Conservation (phyloP, 2,113 vertebrate species). For the Petrocephalus zakoni region DNA sequence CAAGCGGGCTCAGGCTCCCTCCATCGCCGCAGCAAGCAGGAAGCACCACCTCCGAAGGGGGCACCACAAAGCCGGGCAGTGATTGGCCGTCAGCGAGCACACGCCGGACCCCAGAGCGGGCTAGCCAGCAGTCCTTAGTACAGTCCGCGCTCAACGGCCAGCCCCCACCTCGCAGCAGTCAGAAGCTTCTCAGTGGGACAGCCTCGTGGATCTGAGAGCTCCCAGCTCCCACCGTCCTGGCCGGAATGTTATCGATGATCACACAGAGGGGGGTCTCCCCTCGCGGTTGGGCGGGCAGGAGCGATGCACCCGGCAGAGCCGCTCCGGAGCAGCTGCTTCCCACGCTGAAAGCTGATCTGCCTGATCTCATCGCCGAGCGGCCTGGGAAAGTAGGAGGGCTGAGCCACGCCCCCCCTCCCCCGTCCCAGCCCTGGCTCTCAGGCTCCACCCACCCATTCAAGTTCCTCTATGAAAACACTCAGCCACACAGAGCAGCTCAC, state of each 20-base stretch:
- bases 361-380: not conserved
- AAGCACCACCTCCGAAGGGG: not conserved
- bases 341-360: constrained; percentile 1
- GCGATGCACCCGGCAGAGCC: not conserved
- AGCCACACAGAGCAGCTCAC: not conserved
- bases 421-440: not conserved
- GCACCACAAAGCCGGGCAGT: not conserved
- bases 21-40: not conserved
- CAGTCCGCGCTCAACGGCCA: not conserved
- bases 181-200: not conserved
- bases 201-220: not conserved
- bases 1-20: not conserved
- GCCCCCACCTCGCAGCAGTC: not conserved
- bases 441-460: not conserved
- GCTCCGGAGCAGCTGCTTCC: not conserved
- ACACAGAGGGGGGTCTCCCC: not conserved
- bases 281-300: not conserved
- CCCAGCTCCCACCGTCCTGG: not conserved
- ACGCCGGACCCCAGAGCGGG: not conserved
- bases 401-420: not conserved
- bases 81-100: not conserved
- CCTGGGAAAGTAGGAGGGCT: not conserved
- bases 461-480: not conserved
- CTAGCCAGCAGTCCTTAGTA: not conserved
- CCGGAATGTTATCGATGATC: not conserved